Conservation (phyloP, 2,113 vertebrate genomes). For the Microcebus tavaratra region DNA sequence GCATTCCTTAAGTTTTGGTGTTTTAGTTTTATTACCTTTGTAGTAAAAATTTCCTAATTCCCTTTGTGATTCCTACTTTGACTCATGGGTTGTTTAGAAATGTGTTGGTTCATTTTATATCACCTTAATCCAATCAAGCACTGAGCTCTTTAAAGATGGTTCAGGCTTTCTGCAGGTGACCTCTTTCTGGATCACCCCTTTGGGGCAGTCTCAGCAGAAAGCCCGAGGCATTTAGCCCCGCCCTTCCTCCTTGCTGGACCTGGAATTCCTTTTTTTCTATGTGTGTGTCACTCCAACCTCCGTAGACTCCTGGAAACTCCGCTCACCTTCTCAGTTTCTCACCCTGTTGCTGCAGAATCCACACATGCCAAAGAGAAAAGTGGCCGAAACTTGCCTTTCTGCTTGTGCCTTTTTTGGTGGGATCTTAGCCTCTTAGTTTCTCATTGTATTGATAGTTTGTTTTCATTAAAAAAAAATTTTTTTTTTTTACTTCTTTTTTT, state of each 20-base stretch:
- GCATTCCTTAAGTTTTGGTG: neutral
- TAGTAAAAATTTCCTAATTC: constrained; percentile 36
- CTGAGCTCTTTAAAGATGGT: neutral
- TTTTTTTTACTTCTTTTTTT: too few relatives aligned
- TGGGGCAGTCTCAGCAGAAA: neutral
- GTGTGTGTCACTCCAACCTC: neutral
- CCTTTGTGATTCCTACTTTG: neutral
- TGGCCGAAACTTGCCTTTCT: accelerated
- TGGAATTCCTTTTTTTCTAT: neutral
- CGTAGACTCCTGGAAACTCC: neutral
- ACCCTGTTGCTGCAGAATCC: neutral
- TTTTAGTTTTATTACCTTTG: constrained; percentile 51
- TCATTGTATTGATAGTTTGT: neutral
- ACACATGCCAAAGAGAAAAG: neutral
- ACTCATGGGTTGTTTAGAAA: neutral
- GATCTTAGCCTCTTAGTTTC: neutral
- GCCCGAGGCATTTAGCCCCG: neutral
- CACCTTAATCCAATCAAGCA: neutral
- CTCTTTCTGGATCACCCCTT: neutral
- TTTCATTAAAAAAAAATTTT: neutral
- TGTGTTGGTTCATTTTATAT: neutral
- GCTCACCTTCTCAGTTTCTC: neutral
- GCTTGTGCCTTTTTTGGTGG: neutral
- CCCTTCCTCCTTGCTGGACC: neutral
- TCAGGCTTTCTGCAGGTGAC: neutral